Percentiles rank a stretch among this genome's conserved stretches.
Evolutionary conservation across 2,113 vertebrate genomes (phyloP).

Genomic region (Larimichthys crocea): DNA sequence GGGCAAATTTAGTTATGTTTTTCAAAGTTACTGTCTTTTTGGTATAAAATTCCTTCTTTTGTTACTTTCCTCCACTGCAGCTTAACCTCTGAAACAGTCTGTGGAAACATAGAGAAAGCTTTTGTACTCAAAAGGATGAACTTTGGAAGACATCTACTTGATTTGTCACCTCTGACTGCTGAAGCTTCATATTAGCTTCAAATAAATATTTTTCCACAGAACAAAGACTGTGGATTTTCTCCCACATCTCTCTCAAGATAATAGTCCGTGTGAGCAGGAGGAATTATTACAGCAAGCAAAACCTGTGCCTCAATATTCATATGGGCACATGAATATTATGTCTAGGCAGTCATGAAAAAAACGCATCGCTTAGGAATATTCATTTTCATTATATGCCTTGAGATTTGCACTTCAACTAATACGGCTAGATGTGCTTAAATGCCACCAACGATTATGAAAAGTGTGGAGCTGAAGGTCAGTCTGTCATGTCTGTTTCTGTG

Average conservation of each 20-base stretch:
- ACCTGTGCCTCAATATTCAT: background rate
- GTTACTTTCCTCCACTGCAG: background rate
- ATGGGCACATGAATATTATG: background rate
- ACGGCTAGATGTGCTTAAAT: slow-evolving; percentile 17
- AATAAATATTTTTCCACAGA: background rate
- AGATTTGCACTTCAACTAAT: slow-evolving; percentile 1
- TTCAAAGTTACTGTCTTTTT: background rate
- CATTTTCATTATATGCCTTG: slow-evolving; percentile 15
- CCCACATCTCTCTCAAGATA: background rate
- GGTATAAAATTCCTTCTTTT: background rate
- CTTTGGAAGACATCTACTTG: background rate
- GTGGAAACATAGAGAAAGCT: background rate
- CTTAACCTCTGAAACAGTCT: background rate
- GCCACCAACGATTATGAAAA: slow-evolving; percentile 11
- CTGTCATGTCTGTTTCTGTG: slow-evolving; percentile 30
- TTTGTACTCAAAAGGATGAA: background rate
- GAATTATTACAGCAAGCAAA: background rate
- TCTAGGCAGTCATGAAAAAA: background rate
- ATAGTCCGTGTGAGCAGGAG: background rate
- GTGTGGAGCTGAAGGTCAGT: slow-evolving; percentile 23
- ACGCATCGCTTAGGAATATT: background rate
- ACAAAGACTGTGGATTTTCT: background rate
- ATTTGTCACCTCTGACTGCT: background rate
- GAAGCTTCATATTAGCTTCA: background rate
- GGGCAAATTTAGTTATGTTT: background rate